These are phyloP conservation scores for Acanthis flammea DNA, from an alignment of 2,797 vertebrate species.

Conservation along the genomic window DNA sequence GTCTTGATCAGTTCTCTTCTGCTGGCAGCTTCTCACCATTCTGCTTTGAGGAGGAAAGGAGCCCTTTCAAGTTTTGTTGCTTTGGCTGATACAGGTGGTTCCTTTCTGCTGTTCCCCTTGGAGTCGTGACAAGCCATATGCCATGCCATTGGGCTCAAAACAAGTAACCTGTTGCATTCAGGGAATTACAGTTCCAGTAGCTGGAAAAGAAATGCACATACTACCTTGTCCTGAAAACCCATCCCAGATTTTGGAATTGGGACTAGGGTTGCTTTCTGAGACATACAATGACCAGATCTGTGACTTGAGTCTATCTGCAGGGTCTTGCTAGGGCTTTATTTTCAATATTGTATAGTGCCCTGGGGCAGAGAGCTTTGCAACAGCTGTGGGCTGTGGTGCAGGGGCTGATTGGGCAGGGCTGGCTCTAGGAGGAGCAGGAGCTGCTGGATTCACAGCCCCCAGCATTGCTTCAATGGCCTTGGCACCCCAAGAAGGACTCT, in stretches of 20 bases:
- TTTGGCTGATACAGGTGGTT: neutral
- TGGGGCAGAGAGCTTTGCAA: neutral
- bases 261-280: neutral
- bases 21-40: neutral
- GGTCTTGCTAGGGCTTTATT: neutral
- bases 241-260: neutral
- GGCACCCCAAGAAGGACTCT: neutral
- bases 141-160: neutral
- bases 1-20: neutral
- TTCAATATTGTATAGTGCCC: neutral
- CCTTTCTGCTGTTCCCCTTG: neutral
- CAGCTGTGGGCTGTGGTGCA: fast-evolving
- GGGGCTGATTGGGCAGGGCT: neutral
- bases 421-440: neutral
- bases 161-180: neutral
- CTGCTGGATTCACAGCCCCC: neutral
- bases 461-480: fast-evolving
- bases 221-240: neutral
- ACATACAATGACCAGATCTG: fast-evolving
- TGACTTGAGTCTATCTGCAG: fast-evolving
- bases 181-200: neutral
- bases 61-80: neutral
- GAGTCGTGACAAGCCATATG: neutral
- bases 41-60: neutral
- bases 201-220: neutral